Conservation (phyloP, 2,888 invertebrate species). For the Opisthograptis luteolata region DNA sequence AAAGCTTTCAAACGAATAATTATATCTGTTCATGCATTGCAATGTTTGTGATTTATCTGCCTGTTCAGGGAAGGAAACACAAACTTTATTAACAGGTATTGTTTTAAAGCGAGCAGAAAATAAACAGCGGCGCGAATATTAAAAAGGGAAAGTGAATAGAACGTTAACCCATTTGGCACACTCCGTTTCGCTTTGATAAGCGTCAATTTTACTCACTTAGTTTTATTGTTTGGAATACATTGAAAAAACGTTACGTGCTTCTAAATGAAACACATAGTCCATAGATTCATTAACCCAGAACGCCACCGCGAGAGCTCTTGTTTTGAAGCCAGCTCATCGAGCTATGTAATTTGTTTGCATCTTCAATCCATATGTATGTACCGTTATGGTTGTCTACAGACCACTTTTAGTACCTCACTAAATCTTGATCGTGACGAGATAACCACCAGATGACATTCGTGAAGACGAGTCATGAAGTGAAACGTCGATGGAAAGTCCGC, state of each 20-base stretch:
- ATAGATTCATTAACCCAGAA: too few relatives aligned
- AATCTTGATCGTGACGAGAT: slow-evolving; percentile 37
- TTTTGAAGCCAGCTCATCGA: too few relatives aligned
- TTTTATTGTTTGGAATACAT: slow-evolving; percentile 11
- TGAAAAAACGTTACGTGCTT: neutral
- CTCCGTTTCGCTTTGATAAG: slow-evolving; percentile 20
- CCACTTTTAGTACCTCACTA: neutral
- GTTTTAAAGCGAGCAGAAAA: neutral
- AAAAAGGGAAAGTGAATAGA: slow-evolving; percentile 19
- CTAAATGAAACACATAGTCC: too few relatives aligned
- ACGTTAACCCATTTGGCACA: slow-evolving; percentile 13
- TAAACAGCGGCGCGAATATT: neutral
- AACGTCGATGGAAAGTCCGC: slow-evolving; percentile 42
- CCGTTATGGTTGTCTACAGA: neutral
- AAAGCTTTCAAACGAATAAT: too few relatives aligned
- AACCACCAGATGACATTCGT: slow-evolving; percentile 46
- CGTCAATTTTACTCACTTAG: slow-evolving; percentile 5
- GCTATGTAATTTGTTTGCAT: too few relatives aligned
- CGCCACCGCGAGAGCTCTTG: too few relatives aligned
- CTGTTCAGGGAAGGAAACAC: too few relatives aligned
- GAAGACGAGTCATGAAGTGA: slow-evolving; percentile 39
- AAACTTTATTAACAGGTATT: too few relatives aligned
- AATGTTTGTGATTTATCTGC: too few relatives aligned
- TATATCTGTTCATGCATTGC: too few relatives aligned
- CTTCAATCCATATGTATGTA: too few relatives aligned